phyloP scores from a whole-genome alignment of 2,888 invertebrate genomes.

The Lysandra bellargus region DNA sequence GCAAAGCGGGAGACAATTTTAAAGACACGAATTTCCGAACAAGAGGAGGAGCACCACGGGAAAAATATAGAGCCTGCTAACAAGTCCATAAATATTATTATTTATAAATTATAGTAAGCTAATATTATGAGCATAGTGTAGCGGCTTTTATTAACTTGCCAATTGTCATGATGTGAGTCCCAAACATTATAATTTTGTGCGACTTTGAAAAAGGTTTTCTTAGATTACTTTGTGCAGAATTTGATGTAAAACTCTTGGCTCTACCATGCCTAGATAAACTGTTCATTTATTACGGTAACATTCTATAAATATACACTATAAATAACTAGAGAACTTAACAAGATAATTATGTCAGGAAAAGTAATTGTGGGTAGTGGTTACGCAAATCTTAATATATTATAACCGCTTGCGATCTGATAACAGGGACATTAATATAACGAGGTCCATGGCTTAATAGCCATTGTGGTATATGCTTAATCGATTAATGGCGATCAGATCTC shows the following conservation, averaged over 20 bases:
- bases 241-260: background rate
- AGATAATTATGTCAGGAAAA: conserved; percentile 29
- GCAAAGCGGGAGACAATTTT: too few relatives aligned
- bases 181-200: background rate
- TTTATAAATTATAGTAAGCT: too few relatives aligned
- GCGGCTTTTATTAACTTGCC: too few relatives aligned
- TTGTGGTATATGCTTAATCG: conserved; percentile 28
- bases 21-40: too few relatives aligned
- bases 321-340: conserved; percentile 4
- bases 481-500: conserved; percentile 17
- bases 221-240: background rate
- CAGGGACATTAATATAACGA: conserved; percentile 29
- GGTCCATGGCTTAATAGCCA: conserved; percentile 21
- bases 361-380: conserved; percentile 26
- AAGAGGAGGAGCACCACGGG: too few relatives aligned
- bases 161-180: too few relatives aligned
- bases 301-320: conserved; percentile 1
- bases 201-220: background rate
- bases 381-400: conserved; percentile 28
- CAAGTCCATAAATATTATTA: too few relatives aligned
- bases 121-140: too few relatives aligned
- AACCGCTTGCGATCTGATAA: conserved; percentile 28
- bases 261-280: background rate
- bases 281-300: conserved; percentile 1
- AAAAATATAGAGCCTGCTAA: too few relatives aligned